A percentile compares a stretch with the other conserved stretches of the same genome.
Evolutionary conservation across 2,113 vertebrate species (phyloP).

Genomic region (Thunnus maccoyii): DNA sequence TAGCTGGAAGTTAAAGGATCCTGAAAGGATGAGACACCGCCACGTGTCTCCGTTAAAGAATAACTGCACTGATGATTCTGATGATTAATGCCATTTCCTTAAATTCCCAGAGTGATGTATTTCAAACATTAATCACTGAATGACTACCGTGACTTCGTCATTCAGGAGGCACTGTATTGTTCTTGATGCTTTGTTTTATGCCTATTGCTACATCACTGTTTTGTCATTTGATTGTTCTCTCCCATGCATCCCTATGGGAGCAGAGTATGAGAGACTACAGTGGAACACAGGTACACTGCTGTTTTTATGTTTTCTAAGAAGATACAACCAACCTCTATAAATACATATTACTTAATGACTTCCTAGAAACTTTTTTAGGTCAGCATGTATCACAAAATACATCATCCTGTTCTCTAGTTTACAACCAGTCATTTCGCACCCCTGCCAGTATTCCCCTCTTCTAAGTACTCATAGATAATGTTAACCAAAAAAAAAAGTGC

Average conservation of each 20-base stretch:
- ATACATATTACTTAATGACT: conserved; percentile 11
- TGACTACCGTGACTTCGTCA: conserved; percentile 37
- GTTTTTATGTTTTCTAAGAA: conserved; percentile 12
- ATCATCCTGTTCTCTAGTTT: not conserved
- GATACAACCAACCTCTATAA: not conserved
- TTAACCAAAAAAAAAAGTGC: not conserved
- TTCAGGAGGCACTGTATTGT: conserved; percentile 1
- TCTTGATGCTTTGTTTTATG: conserved; percentile 17
- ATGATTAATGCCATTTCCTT: conserved; percentile 47
- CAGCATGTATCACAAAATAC: conserved; percentile 8
- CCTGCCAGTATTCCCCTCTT: not conserved
- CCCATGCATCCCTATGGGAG: conserved; percentile 72
- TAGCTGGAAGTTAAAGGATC: conserved; percentile 1
- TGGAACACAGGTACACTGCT: conserved; percentile 77
- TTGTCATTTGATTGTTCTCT: conserved; percentile 55
- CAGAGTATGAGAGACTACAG: conserved; percentile 80
- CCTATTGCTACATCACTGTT: conserved; percentile 27
- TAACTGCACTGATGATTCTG: not conserved
- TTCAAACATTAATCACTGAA: conserved; percentile 37
- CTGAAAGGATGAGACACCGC: conserved; percentile 33
- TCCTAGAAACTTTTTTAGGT: not conserved
- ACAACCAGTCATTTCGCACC: not conserved
- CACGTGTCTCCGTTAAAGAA: conserved; percentile 40
- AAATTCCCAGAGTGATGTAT: conserved; percentile 19
- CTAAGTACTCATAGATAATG: not conserved